Conservation (phyloP, 1,140 invertebrate genomes). For the Hormaphis cornu region DNA sequence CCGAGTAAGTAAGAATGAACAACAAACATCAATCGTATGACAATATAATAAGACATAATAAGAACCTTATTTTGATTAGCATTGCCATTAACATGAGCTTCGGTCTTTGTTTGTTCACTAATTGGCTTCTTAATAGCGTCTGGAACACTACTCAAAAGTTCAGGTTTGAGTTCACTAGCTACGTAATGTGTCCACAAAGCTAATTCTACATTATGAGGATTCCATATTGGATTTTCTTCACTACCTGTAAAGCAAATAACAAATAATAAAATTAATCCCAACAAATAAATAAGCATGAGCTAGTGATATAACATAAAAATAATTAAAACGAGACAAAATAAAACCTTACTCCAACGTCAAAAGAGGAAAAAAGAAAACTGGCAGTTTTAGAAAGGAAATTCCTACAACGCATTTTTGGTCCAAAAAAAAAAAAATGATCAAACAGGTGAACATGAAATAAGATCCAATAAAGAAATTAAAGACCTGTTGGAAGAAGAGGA, state of each 20-base stretch:
- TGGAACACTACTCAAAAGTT: slow-evolving; percentile 68
- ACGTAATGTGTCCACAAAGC: slow-evolving; percentile 85
- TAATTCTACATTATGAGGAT: slow-evolving; percentile 76
- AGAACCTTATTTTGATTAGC: slow-evolving; percentile 35
- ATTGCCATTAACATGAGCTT: slow-evolving; percentile 35
- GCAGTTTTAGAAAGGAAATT: too few relatives aligned
- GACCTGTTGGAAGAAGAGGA: too few relatives aligned
- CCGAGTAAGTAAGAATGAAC: background rate
- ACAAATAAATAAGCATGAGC: too few relatives aligned
- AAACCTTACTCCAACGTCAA: background rate
- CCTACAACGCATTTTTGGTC: too few relatives aligned
- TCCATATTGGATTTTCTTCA: slow-evolving; percentile 59
- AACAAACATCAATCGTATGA: background rate
- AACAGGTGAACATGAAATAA: too few relatives aligned
- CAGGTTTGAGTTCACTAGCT: slow-evolving; percentile 69
- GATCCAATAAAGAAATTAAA: too few relatives aligned
- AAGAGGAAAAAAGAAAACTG: too few relatives aligned
- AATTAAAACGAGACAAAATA: background rate
- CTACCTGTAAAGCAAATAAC: slow-evolving; percentile 44
- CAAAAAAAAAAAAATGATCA: too few relatives aligned
- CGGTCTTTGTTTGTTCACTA: slow-evolving; percentile 35
- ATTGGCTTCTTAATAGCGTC: slow-evolving; percentile 29
- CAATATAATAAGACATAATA: background rate
- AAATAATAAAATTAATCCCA: background rate
- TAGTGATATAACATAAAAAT: background rate